phyloP scores from a whole-genome alignment of 2,888 invertebrate species.

The Anaspis maculata region DNA sequence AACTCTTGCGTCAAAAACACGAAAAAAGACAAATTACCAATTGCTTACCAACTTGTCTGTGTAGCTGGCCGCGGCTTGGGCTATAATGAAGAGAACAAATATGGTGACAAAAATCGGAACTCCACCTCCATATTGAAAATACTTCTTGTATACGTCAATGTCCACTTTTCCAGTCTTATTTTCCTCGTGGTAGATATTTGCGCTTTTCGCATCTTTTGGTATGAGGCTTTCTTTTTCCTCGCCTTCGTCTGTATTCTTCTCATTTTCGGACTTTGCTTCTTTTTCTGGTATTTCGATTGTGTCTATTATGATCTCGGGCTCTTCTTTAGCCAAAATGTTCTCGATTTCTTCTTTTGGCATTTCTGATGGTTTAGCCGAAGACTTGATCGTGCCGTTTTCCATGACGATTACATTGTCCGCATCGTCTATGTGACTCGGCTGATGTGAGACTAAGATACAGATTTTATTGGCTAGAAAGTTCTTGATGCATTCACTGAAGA shows the following conservation, averaged over 20 bases:
- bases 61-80: conserved; percentile 21
- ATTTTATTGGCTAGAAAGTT: conserved; percentile 26
- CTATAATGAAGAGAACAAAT: conserved; percentile 19
- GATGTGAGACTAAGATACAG: conserved; percentile 25
- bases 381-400: conserved; percentile 15
- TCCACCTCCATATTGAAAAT: conserved; percentile 27
- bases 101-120: conserved; percentile 18
- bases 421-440: conserved; percentile 20
- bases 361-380: conserved; percentile 23
- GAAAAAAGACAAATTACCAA: conserved; percentile 26
- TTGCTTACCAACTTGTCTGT: conserved; percentile 23
- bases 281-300: conserved; percentile 3
- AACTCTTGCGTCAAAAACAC: conserved; percentile 6
- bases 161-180: conserved; percentile 25
- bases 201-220: no score
- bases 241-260: conserved; percentile 2
- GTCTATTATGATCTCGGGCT: conserved; percentile 4
- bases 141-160: conserved; percentile 25
- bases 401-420: conserved; percentile 42
- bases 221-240: no score
- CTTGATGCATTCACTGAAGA: conserved; percentile 25
- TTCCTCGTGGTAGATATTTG: conserved; percentile 25
- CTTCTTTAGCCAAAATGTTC: conserved; percentile 2
- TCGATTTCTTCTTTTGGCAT: conserved; percentile 5
- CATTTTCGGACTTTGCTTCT: not conserved